Evolutionary conservation across 1,140 invertebrate genomes (phyloP), one percentile per base, ranked within the genome.

Genomic region (Melanaphis sacchari): DNA sequence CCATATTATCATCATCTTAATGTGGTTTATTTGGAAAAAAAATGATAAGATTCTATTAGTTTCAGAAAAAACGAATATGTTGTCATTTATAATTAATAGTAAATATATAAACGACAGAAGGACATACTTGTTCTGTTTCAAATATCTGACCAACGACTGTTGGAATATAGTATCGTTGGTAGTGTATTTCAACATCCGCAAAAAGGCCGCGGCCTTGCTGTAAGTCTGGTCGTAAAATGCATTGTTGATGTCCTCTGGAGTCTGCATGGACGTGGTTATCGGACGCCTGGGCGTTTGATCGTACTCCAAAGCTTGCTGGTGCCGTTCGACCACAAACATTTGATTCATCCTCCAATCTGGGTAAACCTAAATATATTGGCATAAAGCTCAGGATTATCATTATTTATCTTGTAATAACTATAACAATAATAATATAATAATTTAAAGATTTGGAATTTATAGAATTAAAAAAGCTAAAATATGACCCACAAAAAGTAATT

Each of bases 331-430:
- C 52, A 99, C 96, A 94, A 99, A 98, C 94, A 97, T 96, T 95
- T 98, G 97, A 94, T 99, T 95, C 99, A 99, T 99, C 87, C 98
- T 96, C 76, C 99, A 96, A 40, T 99, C 95, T 26, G 98, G 97
- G 0, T 97, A 97, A 41, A 98, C 98, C 97, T 98, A 95, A 95
- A 81, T n/a, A 76, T n/a, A 76, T 4, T 15, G 1, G n/a, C 15
- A 36, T n/a, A n/a, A 76, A 15, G 2, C 18, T 5, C 11, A 18
- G 1, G 5, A n/a, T 36, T n/a, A 11, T 22, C 11, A 21, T 18
- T 76, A 18, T n/a, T 36, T 4, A n/a, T n/a, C 31, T 66, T 31
- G 31, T 66, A 31, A 31, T n/a, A n/a, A n/a, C 18, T 49, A 4
- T n/a, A n/a, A 66, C 1, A 18, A 66, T 18, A 5, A 82, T 0